phyloP scores from a whole-genome alignment of 2,113 vertebrate species.

The Acrocephalus kingi region DNA sequence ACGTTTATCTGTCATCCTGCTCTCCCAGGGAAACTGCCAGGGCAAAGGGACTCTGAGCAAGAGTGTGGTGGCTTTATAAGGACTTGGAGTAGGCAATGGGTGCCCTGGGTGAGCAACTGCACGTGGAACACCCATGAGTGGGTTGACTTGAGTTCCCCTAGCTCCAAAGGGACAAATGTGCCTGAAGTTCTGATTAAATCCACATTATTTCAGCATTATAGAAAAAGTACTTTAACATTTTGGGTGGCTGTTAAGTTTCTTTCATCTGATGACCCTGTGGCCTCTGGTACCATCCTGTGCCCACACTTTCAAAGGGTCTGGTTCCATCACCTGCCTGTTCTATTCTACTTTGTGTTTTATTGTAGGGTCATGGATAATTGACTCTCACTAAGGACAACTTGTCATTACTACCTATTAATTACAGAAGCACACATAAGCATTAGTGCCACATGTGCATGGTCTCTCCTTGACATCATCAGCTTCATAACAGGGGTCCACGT shows the following conservation, averaged over 20 bases:
- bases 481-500: not conserved
- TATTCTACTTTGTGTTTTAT: not conserved
- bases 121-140: not conserved
- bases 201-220: not conserved
- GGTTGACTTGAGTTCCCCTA: not conserved
- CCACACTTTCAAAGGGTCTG: not conserved
- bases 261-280: not conserved
- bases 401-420: not conserved
- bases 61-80: not conserved
- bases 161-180: not conserved
- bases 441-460: accelerated
- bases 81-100: not conserved
- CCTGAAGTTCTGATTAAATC: not conserved
- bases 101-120: not conserved
- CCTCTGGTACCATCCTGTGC: not conserved
- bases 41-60: not conserved
- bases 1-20: not conserved
- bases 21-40: not conserved
- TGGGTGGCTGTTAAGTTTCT: not conserved
- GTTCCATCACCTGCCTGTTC: not conserved
- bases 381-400: not conserved
- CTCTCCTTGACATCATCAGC: not conserved
- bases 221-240: not conserved
- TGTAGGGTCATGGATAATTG: not conserved
- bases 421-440: not conserved